Conservation (phyloP, 2,888 invertebrate species). For the Campaea margaritaria region DNA sequence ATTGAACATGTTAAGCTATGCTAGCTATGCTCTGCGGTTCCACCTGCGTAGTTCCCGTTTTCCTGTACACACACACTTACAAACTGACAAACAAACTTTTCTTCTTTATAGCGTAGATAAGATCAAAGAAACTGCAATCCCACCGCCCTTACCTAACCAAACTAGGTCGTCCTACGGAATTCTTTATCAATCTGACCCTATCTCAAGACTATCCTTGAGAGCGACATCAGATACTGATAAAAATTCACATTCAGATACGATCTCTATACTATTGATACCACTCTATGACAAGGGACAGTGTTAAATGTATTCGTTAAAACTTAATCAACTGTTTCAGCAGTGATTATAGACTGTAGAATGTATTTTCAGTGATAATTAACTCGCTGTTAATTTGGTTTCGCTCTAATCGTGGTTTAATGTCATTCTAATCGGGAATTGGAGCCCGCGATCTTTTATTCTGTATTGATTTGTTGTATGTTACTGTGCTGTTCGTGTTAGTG, state of each 20-base stretch:
- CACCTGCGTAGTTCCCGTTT: too few species aligned
- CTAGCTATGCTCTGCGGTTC: too few species aligned
- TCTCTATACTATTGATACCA: constrained; percentile 10
- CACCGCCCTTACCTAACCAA: constrained; percentile 21
- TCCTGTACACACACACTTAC: too few species aligned
- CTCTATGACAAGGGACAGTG: too few species aligned
- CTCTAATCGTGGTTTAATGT: constrained; percentile 3
- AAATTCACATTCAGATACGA: constrained; percentile 31
- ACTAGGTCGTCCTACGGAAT: constrained; percentile 39
- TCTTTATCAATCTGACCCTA: constrained; percentile 44
- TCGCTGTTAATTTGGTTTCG: background rate
- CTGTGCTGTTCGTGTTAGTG: background rate
- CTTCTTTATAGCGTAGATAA: too few species aligned
- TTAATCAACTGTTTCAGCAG: too few species aligned
- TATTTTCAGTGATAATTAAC: background rate
- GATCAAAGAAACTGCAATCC: background rate
- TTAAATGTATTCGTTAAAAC: too few species aligned
- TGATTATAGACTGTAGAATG: too few species aligned
- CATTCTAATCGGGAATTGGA: background rate
- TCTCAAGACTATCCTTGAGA: constrained; percentile 49
- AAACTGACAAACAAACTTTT: too few species aligned
- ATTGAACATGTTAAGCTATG: too few species aligned
- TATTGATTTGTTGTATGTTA: too few species aligned
- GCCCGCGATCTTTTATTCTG: background rate
- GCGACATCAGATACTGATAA: constrained; percentile 33